Conservation (phyloP, 1,140 invertebrate species). For the Lepidurus apus region DNA sequence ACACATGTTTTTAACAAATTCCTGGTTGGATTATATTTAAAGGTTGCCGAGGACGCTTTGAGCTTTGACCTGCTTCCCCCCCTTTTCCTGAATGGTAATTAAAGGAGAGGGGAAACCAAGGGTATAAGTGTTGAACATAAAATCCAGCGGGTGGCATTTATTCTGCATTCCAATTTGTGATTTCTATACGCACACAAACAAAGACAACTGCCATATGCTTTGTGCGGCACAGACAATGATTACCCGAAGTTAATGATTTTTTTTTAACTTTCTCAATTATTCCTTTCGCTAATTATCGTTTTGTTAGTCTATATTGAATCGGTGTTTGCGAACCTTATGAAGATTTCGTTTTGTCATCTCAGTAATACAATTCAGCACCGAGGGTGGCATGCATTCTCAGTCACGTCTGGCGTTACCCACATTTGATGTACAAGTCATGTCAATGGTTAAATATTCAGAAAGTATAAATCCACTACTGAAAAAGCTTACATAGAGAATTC, state of each 20-base stretch:
- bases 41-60: not conserved
- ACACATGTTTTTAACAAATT: not conserved
- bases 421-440: no score
- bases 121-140: not conserved
- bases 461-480: no score
- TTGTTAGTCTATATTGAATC: no score
- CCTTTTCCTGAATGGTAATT: not conserved
- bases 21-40: not conserved
- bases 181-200: constrained; percentile 21
- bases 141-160: not conserved
- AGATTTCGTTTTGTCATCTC: no score
- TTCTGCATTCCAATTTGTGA: not conserved
- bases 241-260: not conserved
- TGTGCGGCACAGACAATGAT: not conserved
- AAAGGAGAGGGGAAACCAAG: not conserved
- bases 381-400: no score
- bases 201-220: not conserved
- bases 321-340: no score
- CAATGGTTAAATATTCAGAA: no score
- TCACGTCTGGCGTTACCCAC: no score
- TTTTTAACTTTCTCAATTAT: not conserved
- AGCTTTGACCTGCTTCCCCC: not conserved
- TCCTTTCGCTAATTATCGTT: no score
- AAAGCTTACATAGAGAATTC: no score
- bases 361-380: no score